These are phyloP conservation scores for Chesias legatella DNA, from an alignment of 2,888 invertebrate genomes.

Conservation along the genomic window DNA sequence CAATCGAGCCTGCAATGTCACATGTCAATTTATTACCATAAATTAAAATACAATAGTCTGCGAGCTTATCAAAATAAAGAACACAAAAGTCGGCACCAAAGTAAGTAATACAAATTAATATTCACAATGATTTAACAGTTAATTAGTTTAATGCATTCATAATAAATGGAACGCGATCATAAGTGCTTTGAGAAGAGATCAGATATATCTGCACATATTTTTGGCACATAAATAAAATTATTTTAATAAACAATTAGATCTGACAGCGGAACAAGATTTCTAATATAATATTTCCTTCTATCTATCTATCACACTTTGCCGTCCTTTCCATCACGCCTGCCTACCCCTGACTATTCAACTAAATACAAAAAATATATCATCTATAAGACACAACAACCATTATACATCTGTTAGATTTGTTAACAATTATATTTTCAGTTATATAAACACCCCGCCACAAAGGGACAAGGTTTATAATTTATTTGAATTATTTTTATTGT, in stretches of 20 bases:
- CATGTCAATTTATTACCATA: slow-evolving; percentile 6
- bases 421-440: slow-evolving; percentile 17
- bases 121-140: not conserved
- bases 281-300: slow-evolving; percentile 3
- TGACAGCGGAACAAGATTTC: not conserved
- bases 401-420: slow-evolving; percentile 24
- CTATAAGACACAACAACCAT: slow-evolving; percentile 55
- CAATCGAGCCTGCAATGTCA: slow-evolving; percentile 16
- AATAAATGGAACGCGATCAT: too few species aligned
- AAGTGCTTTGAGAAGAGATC: slow-evolving; percentile 24
- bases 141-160: not conserved
- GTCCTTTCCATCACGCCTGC: slow-evolving; percentile 8
- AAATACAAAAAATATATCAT: slow-evolving; percentile 57
- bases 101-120: not conserved
- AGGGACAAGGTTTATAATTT: slow-evolving; percentile 9
- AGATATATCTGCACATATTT: slow-evolving; percentile 25
- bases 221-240: slow-evolving; percentile 29
- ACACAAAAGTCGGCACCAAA: not conserved
- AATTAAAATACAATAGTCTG: slow-evolving; percentile 10
- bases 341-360: slow-evolving; percentile 40
- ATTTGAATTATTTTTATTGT: slow-evolving; percentile 4
- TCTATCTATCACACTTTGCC: slow-evolving; percentile 23
- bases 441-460: slow-evolving; percentile 14
- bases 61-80: slow-evolving; percentile 1
- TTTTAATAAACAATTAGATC: slow-evolving; percentile 3